Conservation (phyloP, 2,888 invertebrate species). For the Habrosyne pyritoides region DNA sequence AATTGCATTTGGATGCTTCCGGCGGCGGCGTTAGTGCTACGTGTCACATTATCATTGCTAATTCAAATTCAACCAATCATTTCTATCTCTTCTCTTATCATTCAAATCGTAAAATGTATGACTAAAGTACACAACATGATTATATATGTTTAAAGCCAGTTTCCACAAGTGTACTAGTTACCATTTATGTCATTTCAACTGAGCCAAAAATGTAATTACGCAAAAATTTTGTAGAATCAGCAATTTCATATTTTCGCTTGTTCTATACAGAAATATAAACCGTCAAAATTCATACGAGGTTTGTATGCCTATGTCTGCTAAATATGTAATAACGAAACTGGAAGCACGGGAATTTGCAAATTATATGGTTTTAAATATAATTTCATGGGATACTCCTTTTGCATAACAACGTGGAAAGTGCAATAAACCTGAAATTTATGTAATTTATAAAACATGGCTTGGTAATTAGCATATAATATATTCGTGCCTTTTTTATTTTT, state of each 20-base stretch:
- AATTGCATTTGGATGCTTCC: constrained; percentile 21
- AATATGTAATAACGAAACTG: constrained; percentile 11
- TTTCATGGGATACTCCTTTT: not conserved
- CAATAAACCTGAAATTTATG: not conserved
- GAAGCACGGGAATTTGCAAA: not conserved
- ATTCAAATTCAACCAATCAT: constrained; percentile 16
- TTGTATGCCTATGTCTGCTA: constrained; percentile 11
- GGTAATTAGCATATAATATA: no score
- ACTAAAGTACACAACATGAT: not conserved
- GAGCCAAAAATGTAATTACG: no score
- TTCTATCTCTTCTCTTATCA: no score
- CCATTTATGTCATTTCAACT: not conserved
- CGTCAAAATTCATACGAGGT: not conserved
- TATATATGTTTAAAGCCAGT: not conserved
- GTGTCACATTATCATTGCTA: constrained; percentile 29
- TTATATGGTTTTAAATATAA: not conserved
- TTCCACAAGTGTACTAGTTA: not conserved
- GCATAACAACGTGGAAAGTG: not conserved
- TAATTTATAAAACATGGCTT: not conserved
- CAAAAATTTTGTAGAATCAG: no score
- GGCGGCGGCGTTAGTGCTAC: constrained; percentile 15
- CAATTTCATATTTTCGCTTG: not conserved
- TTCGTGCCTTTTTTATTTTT: no score
- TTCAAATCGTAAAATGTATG: no score
- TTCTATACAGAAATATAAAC: not conserved